phyloP scores from a whole-genome alignment of 2,113 vertebrate species.

The Merops nubicus region DNA sequence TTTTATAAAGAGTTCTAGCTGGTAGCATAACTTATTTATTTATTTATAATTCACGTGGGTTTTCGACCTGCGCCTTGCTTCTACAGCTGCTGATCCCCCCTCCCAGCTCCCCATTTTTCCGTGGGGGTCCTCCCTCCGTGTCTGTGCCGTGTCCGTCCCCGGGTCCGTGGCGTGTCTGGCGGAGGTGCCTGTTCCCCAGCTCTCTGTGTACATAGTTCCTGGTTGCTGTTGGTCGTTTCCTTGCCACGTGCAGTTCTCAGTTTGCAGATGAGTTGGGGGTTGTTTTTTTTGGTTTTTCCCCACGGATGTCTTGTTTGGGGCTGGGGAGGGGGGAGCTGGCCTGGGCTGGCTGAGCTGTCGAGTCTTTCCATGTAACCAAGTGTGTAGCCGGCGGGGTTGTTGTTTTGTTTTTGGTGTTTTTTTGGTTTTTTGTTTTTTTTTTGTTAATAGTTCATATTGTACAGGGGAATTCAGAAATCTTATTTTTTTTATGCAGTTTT shows the following conservation, averaged over 20 bases:
- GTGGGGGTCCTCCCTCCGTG: neutral
- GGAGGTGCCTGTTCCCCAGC: constrained; percentile 15
- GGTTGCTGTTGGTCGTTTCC: constrained; percentile 2
- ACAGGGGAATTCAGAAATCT: constrained; percentile 81
- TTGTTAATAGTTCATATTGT: constrained; percentile 78
- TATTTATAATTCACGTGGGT: constrained; percentile 89
- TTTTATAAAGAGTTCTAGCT: constrained; percentile 60
- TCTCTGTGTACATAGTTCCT: constrained; percentile 7
- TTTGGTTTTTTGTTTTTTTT: constrained; percentile 57
- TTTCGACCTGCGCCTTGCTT: constrained; percentile 79
- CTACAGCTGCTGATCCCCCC: constrained; percentile 75
- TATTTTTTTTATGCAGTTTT: constrained; percentile 84
- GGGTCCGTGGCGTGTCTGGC: neutral
- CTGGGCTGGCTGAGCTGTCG: constrained; percentile 40
- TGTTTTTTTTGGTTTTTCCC: neutral
- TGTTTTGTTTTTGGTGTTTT: constrained; percentile 70
- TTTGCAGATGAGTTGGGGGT: constrained; percentile 23
- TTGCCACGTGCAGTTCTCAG: neutral
- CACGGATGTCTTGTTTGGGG: neutral
- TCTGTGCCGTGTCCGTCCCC: constrained; percentile 13
- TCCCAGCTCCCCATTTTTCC: neutral
- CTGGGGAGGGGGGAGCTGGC: constrained; percentile 30
- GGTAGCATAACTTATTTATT: constrained; percentile 86
- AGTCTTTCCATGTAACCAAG: constrained; percentile 67
- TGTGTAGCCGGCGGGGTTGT: constrained; percentile 64